These are phyloP conservation scores for Copsychus sechellarum DNA, from an alignment of 2,113 vertebrate species.

Conservation along the genomic window DNA sequence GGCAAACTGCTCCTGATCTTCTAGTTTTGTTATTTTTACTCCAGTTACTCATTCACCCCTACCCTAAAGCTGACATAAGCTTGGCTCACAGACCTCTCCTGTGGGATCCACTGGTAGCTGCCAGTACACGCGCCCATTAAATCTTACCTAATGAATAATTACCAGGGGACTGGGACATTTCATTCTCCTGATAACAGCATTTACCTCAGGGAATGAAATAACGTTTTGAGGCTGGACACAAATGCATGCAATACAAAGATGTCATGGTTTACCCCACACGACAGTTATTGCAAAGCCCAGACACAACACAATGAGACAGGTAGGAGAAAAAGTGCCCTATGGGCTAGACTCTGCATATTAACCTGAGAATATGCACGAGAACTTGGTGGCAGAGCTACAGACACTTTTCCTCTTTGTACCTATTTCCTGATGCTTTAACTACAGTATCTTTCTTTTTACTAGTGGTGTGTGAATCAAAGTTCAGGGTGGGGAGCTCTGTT, in stretches of 20 bases:
- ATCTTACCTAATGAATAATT: slow-evolving; percentile 54
- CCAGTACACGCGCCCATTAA: not conserved
- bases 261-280: not conserved
- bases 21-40: not conserved
- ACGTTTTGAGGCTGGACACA: not conserved
- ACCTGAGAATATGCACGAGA: not conserved
- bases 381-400: not conserved
- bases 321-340: not conserved
- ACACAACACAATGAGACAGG: not conserved
- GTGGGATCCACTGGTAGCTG: not conserved
- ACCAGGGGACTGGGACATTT: not conserved
- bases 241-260: not conserved
- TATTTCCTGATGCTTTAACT: not conserved
- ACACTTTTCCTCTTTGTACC: not conserved
- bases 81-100: not conserved
- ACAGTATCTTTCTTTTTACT: not conserved
- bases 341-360: not conserved
- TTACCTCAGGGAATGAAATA: slow-evolving; percentile 45
- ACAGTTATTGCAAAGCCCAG: not conserved
- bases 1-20: not conserved
- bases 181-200: not conserved
- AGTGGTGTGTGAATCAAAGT: not conserved
- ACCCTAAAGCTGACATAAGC: not conserved
- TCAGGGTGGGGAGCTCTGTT: not conserved
- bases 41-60: not conserved